A percentile compares a stretch with the other conserved stretches of the same genome.
Conservation (phyloP, 2,888 invertebrate species). For the Agriopis marginaria region DNA sequence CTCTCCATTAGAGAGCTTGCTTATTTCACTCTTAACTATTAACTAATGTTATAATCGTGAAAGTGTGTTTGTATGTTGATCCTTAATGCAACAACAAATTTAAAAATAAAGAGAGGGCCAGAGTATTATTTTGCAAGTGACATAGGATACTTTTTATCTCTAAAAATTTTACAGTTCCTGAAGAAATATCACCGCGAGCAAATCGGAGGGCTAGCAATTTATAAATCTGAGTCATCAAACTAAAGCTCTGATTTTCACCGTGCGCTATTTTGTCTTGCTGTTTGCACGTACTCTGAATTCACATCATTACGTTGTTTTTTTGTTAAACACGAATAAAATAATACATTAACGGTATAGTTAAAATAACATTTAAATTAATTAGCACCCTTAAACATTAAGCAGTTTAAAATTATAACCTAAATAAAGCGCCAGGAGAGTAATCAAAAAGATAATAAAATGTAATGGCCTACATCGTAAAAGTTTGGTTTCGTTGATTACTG, state of each 20-base stretch:
- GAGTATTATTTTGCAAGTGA: too few species aligned
- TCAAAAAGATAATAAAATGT: constrained; percentile 42
- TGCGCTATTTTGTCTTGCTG: neutral
- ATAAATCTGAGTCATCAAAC: too few species aligned
- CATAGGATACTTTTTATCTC: too few species aligned
- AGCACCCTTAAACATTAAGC: constrained; percentile 21
- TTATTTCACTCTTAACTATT: too few species aligned
- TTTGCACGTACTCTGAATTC: neutral
- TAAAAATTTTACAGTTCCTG: too few species aligned
- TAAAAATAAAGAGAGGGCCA: too few species aligned
- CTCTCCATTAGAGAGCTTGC: too few species aligned
- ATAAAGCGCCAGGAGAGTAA: constrained; percentile 37
- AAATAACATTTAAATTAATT: constrained; percentile 24
- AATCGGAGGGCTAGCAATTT: too few species aligned
- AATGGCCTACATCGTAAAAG: constrained; percentile 43
- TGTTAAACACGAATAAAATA: neutral
- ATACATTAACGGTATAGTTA: constrained; percentile 22
- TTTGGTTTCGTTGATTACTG: constrained; percentile 26
- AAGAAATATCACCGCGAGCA: too few species aligned
- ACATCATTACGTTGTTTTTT: neutral
- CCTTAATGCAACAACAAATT: too few species aligned
- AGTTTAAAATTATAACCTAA: constrained; percentile 36
- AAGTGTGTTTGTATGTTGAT: too few species aligned
- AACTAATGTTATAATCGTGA: too few species aligned
- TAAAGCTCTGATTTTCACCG: neutral